Evolutionary conservation across 2,797 vertebrate genomes (phyloP), one percentile per base, ranked within the genome.

Genomic region (Diglossa cyanea): DNA sequence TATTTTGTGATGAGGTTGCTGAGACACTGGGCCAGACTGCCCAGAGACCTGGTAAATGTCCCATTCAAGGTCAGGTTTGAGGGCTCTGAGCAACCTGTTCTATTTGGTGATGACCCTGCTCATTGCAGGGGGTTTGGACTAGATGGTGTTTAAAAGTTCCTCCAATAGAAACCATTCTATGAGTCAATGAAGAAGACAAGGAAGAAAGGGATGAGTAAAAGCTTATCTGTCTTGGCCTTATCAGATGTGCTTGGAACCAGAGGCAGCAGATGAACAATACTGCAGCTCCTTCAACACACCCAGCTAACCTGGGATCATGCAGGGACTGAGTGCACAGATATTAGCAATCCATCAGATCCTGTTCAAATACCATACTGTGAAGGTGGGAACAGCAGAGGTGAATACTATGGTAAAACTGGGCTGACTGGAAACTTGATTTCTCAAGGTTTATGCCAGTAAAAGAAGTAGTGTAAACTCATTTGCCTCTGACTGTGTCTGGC

Each of bases 251-350:
- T 24, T 31, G 53, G 78, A 93, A 40, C 11, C 23, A 51, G 23
- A 74, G 12, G 44, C 9, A 58, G 26, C 16, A 66, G 17, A 30
- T 1, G 15, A 72, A 31, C 0, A 0, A 26, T 24, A 5, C 6
- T 42, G n/a, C 42, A 66, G 42, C 17, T 81, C 24, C 31, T 60
- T 61, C 80, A 45, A 42, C 35, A 73, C 9, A 50, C 3, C 4
- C 48, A 88, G 42, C 4, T 40, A 7, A 16, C 7, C 16, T 26
- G 58, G 39, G n/a, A 23, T 45, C 30, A 9, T 7, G 25, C 1
- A 58, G 30, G 21, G 37, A 28, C 20, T 45, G 50, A 60, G 19
- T 4, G 7, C 53, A 50, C 9, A 53, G 50, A 42, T 7, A 31
- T 17, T 3, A 44, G 33, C 24, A 65, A 6, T n/a, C 25, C 26